Conservation (phyloP, 2,113 vertebrate genomes). For the Spermophilus dauricus region DNA sequence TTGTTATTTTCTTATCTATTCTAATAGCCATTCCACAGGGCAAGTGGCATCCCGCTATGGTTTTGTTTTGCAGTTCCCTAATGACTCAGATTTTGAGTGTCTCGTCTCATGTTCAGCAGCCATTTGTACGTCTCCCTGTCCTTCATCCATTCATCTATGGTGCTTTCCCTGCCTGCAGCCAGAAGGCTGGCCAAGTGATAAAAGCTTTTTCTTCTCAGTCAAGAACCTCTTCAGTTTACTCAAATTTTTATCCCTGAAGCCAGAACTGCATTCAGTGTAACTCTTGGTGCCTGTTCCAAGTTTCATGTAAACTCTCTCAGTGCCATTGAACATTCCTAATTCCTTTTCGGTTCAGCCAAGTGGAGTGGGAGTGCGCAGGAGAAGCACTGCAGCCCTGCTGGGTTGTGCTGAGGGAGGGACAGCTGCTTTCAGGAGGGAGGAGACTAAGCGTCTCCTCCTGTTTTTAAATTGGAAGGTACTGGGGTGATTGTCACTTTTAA, state of each 20-base stretch:
- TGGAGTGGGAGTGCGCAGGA: not conserved
- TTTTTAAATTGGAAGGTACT: not conserved
- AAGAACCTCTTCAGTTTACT: conserved; percentile 13
- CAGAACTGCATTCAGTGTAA: not conserved
- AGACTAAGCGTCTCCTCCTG: not conserved
- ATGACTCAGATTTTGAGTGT: too few species aligned
- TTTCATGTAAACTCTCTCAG: not conserved
- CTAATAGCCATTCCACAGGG: not conserved
- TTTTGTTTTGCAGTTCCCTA: too few species aligned
- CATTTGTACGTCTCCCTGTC: too few species aligned
- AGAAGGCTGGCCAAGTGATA: not conserved
- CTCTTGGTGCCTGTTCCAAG: not conserved
- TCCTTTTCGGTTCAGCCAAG: conserved; percentile 21
- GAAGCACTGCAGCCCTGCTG: not conserved
- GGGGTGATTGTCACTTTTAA: not conserved
- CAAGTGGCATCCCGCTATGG: too few species aligned
- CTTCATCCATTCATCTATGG: not conserved
- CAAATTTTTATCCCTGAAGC: not conserved
- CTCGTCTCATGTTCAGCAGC: too few species aligned
- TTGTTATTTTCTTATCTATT: too few species aligned
- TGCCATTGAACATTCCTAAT: not conserved
- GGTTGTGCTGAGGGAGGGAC: not conserved
- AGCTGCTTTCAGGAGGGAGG: not conserved
- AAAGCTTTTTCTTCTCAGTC: not conserved
- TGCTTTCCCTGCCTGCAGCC: not conserved